These are phyloP conservation scores for Sarcophaga variegata DNA, from an alignment of 2,888 invertebrate genomes.

Conservation along the genomic window DNA sequence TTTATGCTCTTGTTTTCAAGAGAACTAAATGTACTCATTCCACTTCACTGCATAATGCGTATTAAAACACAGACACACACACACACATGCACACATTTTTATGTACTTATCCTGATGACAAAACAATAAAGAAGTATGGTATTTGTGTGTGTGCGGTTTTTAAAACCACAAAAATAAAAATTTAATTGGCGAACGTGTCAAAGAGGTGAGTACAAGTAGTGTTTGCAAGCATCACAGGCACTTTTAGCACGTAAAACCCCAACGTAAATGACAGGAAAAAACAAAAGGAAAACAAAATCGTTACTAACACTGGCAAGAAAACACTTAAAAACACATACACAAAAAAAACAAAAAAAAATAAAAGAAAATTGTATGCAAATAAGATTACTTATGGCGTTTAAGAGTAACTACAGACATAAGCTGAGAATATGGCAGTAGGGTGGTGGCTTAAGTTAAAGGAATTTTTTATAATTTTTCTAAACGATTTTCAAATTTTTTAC, in stretches of 20 bases:
- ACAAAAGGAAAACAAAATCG: not conserved
- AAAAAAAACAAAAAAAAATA: not conserved
- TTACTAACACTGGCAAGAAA: constrained; percentile 10
- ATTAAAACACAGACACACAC: too few species aligned
- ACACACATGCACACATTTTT: too few species aligned
- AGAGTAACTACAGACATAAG: not conserved
- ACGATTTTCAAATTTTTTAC: too few species aligned
- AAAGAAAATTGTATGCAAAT: not conserved
- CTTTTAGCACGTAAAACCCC: constrained; percentile 36
- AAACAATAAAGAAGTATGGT: too few species aligned
- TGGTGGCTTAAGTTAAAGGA: too few species aligned
- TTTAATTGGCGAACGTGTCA: constrained; percentile 66
- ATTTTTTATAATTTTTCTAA: not conserved
- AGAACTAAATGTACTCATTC: too few species aligned
- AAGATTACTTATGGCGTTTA: not conserved
- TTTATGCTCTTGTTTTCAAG: too few species aligned
- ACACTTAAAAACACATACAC: not conserved
- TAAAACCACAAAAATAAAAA: constrained; percentile 58
- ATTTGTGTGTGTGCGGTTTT: constrained; percentile 11
- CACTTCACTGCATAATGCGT: too few species aligned
- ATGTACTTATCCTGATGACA: too few species aligned
- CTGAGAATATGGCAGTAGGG: not conserved
- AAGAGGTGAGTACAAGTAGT: constrained; percentile 51
- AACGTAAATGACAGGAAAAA: not conserved
- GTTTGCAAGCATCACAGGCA: not conserved